Evolutionary conservation across 2,113 vertebrate species (phyloP).

Genomic region (Zootoca vivipara): DNA sequence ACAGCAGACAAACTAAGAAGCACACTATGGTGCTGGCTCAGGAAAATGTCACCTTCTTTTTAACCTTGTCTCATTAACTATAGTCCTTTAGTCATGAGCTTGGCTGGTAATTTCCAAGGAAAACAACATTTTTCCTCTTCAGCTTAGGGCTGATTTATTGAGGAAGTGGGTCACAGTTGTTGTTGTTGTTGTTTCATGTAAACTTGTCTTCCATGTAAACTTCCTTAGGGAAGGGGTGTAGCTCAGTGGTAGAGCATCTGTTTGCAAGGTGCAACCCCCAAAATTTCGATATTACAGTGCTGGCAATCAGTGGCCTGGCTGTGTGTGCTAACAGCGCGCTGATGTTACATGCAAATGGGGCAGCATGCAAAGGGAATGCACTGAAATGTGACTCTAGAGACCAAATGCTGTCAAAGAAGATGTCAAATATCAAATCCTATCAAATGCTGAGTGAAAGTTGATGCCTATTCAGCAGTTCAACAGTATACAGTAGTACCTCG

Average conservation of each 20-base stretch:
- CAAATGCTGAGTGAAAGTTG: no score
- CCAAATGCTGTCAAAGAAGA: no score
- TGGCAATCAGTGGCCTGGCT: no score
- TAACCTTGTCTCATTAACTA: neutral
- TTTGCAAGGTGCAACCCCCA: no score
- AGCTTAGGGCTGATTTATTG: neutral
- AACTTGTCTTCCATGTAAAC: neutral
- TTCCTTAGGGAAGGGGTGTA: neutral
- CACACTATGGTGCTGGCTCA: neutral
- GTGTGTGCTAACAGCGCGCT: neutral
- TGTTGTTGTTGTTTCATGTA: no score
- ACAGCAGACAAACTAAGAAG: neutral
- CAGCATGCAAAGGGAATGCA: neutral
- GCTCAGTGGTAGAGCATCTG: no score
- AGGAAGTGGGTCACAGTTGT: no score
- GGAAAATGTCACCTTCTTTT: slow-evolving; percentile 8
- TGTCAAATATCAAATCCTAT: no score
- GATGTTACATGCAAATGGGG: neutral
- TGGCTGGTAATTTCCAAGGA: neutral
- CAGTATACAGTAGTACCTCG: no score
- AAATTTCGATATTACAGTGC: neutral
- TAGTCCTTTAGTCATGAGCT: neutral
- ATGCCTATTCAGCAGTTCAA: no score
- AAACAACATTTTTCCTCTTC: neutral
- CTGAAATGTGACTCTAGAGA: neutral